A percentile compares a stretch with the other conserved stretches of the same genome.
Conservation (phyloP, 2,797 vertebrate genomes). For the Falco berigora region DNA sequence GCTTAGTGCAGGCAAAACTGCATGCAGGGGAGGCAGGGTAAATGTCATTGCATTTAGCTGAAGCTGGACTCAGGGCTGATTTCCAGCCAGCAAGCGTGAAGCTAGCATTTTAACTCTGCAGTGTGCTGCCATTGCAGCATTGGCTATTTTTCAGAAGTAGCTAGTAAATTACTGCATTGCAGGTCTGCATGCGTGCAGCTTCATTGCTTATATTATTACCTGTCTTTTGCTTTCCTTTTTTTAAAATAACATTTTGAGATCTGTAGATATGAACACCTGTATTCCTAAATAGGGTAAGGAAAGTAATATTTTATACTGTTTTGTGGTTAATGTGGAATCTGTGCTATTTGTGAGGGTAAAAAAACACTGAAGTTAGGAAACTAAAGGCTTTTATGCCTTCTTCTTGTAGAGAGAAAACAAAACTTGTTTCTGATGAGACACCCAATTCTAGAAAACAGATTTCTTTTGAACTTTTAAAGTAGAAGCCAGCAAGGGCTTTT, state of each 20-base stretch:
- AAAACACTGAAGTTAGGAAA: not conserved
- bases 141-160: not conserved
- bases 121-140: not conserved
- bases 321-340: not conserved
- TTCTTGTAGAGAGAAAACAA: not conserved
- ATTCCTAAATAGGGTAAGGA: not conserved
- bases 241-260: not conserved
- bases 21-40: not conserved
- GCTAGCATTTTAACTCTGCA: not conserved
- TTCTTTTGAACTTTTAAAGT: not conserved
- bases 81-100: not conserved
- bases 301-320: not conserved
- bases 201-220: not conserved
- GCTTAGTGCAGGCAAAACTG: fast-evolving
- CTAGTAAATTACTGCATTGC: slow-evolving; percentile 43
- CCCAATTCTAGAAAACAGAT: not conserved
- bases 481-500: not conserved
- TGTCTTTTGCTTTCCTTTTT: not conserved
- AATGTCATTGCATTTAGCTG: not conserved
- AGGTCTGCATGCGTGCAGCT: not conserved
- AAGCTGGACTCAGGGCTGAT: not conserved
- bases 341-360: not conserved
- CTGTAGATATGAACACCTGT: not conserved
- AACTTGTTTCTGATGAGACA: not conserved
- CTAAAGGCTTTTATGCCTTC: not conserved